Percentiles rank a stretch among this genome's conserved stretches.
phyloP scores from a whole-genome alignment of 2,113 vertebrate genomes.

The Uria lomvia region DNA sequence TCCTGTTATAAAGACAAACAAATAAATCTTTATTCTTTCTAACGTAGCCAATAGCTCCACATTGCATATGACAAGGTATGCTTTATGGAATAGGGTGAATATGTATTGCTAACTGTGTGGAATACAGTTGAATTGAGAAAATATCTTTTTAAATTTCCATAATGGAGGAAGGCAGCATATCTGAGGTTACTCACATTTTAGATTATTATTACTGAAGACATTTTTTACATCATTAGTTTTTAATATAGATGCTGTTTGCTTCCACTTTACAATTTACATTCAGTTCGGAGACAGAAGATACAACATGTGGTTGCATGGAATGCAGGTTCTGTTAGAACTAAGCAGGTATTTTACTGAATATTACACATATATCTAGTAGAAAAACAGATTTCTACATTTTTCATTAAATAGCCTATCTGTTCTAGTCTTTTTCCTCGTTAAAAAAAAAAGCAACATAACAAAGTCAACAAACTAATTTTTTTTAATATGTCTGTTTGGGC shows the following conservation, averaged over 20 bases:
- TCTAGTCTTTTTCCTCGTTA: not conserved
- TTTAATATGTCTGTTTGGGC: not conserved
- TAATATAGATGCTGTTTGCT: constrained; percentile 38
- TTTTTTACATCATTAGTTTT: constrained; percentile 67
- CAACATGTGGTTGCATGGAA: not conserved
- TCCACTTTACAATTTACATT: not conserved
- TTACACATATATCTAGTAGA: not conserved
- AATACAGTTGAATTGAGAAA: constrained; percentile 32
- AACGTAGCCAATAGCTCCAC: not conserved
- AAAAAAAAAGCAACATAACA: not conserved
- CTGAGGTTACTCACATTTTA: constrained; percentile 48
- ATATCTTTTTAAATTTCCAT: constrained; percentile 38
- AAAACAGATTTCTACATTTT: not conserved
- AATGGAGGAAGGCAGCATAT: constrained; percentile 52
- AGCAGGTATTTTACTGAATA: not conserved
- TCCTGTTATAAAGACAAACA: constrained; percentile 38
- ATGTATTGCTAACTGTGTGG: constrained; percentile 6
- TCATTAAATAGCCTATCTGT: not conserved
- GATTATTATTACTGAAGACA: constrained; percentile 48
- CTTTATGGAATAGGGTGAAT: constrained; percentile 26
- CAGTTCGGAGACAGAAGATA: not conserved
- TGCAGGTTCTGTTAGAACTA: not conserved
- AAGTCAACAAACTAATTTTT: not conserved
- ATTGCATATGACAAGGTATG: constrained; percentile 22
- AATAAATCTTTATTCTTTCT: constrained; percentile 56